Evolutionary conservation across 1,140 invertebrate genomes (phyloP), one percentile per base, ranked within the genome.

Genomic region (Bombyx mandarina): DNA sequence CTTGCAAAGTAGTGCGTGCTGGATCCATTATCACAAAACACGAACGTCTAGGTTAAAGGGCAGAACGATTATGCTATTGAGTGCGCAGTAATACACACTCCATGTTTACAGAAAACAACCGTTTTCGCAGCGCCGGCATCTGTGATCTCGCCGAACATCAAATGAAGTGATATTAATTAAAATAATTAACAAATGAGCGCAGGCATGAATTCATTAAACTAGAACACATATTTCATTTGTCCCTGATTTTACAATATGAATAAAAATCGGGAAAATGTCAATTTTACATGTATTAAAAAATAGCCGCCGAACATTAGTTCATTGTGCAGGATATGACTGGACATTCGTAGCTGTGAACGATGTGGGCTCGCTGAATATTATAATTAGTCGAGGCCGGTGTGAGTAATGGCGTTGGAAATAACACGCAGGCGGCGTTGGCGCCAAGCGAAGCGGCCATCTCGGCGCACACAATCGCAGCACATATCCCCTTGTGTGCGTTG

Each of bases 331-430:
- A 49, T 49, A 49, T 12, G 48, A 88, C 51, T 82, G 83, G 59
- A 88, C 89, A 57, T 88, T 90, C 46, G 90, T 77, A 60, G 68
- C 73, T 71, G 68, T 35, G 26, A 35, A 35, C 26, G 2, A 35
- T 35, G 69, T 64, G 70, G 69, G 74, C 69, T 72, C 66, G 63
- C 77, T 79, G 65, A 77, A 88, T 77, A 84, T 86, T 82, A 80
- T 77, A 77, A 84, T 79, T 88, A 87, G 72, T 88, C 82, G 65
- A 79, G 83, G 69, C 81, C 80, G 67, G 77, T 79, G 65, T 86
- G 83, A 86, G 81, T 83, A 85, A 86, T 83, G 82, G 79, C 73
- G 79, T 84, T 75, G 79, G 82, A 88, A 88, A 85, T 81, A 80
- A 77, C 77, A 72, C 72, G 64, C 71, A 71, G 65, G 59, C 73